Conservation (phyloP, 2,888 invertebrate genomes). For the Autographa pulchrina region DNA sequence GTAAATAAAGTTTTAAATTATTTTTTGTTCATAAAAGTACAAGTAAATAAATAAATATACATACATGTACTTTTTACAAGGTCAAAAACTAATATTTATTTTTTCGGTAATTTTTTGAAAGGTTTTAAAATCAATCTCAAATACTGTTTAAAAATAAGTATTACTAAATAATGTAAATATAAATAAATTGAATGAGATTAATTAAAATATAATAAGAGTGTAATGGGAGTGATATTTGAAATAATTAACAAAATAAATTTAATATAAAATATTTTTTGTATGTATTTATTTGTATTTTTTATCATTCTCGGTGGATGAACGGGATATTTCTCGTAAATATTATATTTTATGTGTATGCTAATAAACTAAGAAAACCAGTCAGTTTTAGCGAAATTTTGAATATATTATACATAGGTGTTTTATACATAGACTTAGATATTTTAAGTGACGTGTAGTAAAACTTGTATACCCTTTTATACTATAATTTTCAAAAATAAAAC, state of each 20-base stretch:
- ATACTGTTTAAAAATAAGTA: slow-evolving; percentile 48
- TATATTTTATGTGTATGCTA: slow-evolving; percentile 62
- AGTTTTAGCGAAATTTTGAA: slow-evolving; percentile 73
- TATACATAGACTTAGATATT: slow-evolving; percentile 55
- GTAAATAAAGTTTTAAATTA: slow-evolving; percentile 68
- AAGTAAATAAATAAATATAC: slow-evolving; percentile 47
- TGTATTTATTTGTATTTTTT: slow-evolving; percentile 53
- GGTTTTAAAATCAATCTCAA: slow-evolving; percentile 40
- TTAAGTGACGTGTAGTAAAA: slow-evolving; percentile 51
- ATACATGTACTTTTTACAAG: slow-evolving; percentile 37
- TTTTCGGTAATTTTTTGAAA: slow-evolving; percentile 28
- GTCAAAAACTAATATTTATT: slow-evolving; percentile 33
- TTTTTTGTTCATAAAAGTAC: slow-evolving; percentile 57
- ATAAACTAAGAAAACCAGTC: slow-evolving; percentile 78
- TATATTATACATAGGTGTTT: slow-evolving; percentile 62
- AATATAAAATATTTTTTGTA: slow-evolving; percentile 26
- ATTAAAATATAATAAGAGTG: slow-evolving; percentile 35
- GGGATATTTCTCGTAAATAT: slow-evolving; percentile 51
- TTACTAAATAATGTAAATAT: slow-evolving; percentile 58
- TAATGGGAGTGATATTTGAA: slow-evolving; percentile 42
- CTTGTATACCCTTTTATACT: slow-evolving; percentile 57
- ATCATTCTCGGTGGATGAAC: slow-evolving; percentile 75
- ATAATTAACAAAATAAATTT: slow-evolving; percentile 42
- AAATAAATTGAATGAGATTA: slow-evolving; percentile 58
- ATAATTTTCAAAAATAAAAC: slow-evolving; percentile 61